phyloP scores from a whole-genome alignment of 2,888 invertebrate genomes.

The Eurytoma adleriae region DNA sequence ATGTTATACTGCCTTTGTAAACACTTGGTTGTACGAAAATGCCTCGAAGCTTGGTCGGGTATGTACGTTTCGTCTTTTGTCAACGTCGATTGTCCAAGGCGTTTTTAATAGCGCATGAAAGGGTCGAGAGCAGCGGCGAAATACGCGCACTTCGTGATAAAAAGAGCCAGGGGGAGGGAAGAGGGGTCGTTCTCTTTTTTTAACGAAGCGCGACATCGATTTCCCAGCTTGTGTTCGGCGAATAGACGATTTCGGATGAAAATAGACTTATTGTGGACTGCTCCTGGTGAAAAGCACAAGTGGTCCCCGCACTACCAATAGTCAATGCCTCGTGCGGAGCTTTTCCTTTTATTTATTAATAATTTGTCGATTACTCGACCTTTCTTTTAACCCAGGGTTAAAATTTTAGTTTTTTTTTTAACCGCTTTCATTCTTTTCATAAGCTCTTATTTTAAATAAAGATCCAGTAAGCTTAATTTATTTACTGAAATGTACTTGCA shows the following conservation, averaged over 20 bases:
- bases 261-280: slow-evolving; percentile 4
- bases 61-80: slow-evolving; percentile 21
- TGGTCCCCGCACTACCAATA: background rate
- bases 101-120: slow-evolving; percentile 41
- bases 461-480: too few relatives aligned
- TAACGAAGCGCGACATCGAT: slow-evolving; percentile 58
- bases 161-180: background rate
- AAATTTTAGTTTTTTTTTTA: background rate
- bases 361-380: slow-evolving; percentile 4
- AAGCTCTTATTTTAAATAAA: background rate
- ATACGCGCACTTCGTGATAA: slow-evolving; percentile 32
- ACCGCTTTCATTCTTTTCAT: background rate
- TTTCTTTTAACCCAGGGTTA: background rate
- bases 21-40: slow-evolving; percentile 3
- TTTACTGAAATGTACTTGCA: too few relatives aligned
- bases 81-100: slow-evolving; percentile 7
- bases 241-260: slow-evolving; percentile 36
- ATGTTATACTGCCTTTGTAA: too few relatives aligned
- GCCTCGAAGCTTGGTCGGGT: slow-evolving; percentile 17
- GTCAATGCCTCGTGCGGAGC: background rate
- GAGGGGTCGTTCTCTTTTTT: slow-evolving; percentile 25
- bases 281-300: slow-evolving; percentile 18
- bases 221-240: slow-evolving; percentile 57
- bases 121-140: slow-evolving; percentile 15
- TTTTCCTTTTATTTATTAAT: slow-evolving; percentile 18